A percentile compares a stretch with the other conserved stretches of the same genome.
Conservation (phyloP, 2,113 vertebrate genomes). For the Nothocercus julius region DNA sequence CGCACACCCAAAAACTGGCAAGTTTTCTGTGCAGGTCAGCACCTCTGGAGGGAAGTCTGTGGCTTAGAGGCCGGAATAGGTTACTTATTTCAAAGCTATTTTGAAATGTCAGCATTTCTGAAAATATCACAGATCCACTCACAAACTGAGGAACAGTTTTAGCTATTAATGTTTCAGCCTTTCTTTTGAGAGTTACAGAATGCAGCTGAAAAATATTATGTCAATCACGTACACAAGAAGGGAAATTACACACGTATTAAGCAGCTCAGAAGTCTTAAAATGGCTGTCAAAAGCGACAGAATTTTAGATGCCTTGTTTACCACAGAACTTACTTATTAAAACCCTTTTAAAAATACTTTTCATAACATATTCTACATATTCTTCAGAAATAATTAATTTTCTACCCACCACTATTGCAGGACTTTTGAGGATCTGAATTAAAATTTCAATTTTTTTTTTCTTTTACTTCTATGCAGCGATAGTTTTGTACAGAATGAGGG, state of each 20-base stretch:
- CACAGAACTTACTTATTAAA: neutral
- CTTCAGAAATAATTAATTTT: neutral
- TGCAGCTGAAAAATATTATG: neutral
- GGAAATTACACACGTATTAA: neutral
- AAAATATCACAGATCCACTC: neutral
- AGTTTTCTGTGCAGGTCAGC: neutral
- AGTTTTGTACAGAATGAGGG: neutral
- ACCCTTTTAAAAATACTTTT: neutral
- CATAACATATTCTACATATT: neutral
- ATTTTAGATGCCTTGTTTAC: neutral
- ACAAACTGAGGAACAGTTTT: neutral
- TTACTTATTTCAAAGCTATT: neutral
- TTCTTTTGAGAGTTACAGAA: neutral
- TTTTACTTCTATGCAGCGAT: neutral
- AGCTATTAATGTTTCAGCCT: neutral
- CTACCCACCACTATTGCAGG: neutral
- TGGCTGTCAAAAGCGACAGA: neutral
- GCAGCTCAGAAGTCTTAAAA: neutral
- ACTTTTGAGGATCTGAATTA: neutral
- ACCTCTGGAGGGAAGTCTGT: neutral
- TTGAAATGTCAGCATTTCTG: neutral
- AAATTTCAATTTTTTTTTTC: neutral
- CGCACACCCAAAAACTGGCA: neutral
- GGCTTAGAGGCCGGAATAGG: neutral
- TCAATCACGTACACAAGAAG: neutral